Conservation (phyloP, 2,797 vertebrate genomes). For the Hydrolagus colliei region DNA sequence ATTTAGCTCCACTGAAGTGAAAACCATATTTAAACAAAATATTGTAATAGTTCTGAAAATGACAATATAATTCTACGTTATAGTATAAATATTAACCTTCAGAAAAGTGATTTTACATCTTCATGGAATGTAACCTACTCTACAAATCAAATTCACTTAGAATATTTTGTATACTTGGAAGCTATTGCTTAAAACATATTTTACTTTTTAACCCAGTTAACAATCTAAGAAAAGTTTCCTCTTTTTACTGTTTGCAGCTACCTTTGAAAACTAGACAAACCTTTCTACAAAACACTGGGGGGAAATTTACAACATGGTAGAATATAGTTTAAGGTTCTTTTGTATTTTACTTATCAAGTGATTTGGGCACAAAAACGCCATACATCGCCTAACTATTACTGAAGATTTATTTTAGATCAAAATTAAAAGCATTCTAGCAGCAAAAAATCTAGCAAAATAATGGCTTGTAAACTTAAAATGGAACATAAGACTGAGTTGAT, state of each 20-base stretch:
- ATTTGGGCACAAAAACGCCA: too few relatives aligned
- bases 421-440: too few relatives aligned
- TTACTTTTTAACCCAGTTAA: not conserved
- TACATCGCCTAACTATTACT: too few relatives aligned
- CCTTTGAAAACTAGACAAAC: not conserved
- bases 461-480: too few relatives aligned
- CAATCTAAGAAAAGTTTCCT: conserved; percentile 2
- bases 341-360: too few relatives aligned
- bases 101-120: not conserved
- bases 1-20: conserved; percentile 12
- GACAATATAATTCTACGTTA: not conserved
- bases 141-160: not conserved
- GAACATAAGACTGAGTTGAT: too few relatives aligned
- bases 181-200: not conserved
- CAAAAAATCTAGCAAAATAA: too few relatives aligned
- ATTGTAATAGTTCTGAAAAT: conserved; percentile 1
- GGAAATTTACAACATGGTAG: not conserved
- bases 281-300: not conserved
- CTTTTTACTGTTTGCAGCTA: not conserved
- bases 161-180: not conserved
- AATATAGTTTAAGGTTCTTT: too few relatives aligned
- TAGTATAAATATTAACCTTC: not conserved
- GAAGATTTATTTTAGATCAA: too few relatives aligned
- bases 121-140: not conserved
- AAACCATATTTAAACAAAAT: conserved; percentile 20